These are phyloP conservation scores for Ecdyonurus torrentis DNA, from an alignment of 2,888 invertebrate genomes.

Conservation along the genomic window DNA sequence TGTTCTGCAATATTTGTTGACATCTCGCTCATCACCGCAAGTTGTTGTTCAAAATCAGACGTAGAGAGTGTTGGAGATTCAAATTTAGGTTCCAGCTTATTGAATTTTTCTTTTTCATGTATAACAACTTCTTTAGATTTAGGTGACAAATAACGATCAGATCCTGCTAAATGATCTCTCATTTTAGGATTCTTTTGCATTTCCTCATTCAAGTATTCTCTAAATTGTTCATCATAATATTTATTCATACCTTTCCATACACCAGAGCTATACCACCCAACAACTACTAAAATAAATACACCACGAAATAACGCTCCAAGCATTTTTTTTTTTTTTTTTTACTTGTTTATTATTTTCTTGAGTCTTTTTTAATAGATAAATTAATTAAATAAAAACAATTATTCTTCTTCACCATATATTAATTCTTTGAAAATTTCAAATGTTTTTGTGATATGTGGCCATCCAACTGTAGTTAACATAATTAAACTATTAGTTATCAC, in stretches of 20 bases:
- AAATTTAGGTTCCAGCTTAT: too few species aligned
- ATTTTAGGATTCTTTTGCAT: not conserved
- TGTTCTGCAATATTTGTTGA: not conserved
- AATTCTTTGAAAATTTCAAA: not conserved
- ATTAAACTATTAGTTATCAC: slow-evolving; percentile 59
- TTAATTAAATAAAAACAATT: too few species aligned
- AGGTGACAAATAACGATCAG: too few species aligned
- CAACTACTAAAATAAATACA: slow-evolving; percentile 42
- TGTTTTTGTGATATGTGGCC: slow-evolving; percentile 49
- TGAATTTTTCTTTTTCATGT: too few species aligned
- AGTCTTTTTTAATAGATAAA: too few species aligned
- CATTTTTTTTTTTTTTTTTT: slow-evolving; percentile 34
- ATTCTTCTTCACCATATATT: not conserved
- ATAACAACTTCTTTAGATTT: too few species aligned
- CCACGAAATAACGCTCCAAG: slow-evolving; percentile 43
- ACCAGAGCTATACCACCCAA: slow-evolving; percentile 52
- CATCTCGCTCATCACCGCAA: not conserved
- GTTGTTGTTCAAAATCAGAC: not conserved
- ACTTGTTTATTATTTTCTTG: too few species aligned
- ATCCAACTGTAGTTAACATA: slow-evolving; percentile 50
- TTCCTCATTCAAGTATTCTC: slow-evolving; percentile 36
- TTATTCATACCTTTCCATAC: slow-evolving; percentile 56
- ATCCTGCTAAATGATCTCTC: not conserved
- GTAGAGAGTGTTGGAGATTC: too few species aligned
- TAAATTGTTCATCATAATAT: slow-evolving; percentile 55